Percentiles rank a stretch among this genome's conserved stretches.
phyloP scores from a whole-genome alignment of 2,113 vertebrate genomes.

The Platanista minor region DNA sequence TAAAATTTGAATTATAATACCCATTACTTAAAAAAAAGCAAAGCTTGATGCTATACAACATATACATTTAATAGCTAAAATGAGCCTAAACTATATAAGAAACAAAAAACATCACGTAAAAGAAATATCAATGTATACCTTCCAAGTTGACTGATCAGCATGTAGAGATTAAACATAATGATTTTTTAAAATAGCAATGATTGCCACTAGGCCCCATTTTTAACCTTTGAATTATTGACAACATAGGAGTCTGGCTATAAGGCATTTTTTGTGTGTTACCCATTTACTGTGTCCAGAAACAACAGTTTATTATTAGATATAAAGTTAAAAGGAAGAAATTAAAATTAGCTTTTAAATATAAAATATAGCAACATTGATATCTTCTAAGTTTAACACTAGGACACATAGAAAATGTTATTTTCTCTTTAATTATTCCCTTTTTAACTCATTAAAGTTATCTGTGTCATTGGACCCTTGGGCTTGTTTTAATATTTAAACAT shows the following conservation, averaged over 20 bases:
- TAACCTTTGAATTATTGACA: slow-evolving; percentile 4
- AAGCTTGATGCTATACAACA: neutral
- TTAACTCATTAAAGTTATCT: neutral
- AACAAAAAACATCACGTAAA: neutral
- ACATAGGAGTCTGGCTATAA: neutral
- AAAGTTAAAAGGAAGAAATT: slow-evolving; percentile 20
- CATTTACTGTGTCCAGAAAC: neutral
- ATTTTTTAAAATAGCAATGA: neutral
- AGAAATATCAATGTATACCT: neutral
- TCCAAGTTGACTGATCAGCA: neutral
- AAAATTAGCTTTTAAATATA: slow-evolving; percentile 27
- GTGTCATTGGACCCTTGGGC: neutral
- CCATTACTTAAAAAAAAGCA: neutral
- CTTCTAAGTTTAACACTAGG: neutral
- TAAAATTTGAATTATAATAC: slow-evolving; percentile 27
- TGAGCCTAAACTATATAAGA: neutral
- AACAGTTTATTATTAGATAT: neutral
- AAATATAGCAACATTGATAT: neutral
- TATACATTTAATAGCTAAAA: slow-evolving; percentile 10
- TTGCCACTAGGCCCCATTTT: neutral
- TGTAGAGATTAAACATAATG: neutral
- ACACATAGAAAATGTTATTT: neutral
- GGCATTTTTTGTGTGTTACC: neutral
- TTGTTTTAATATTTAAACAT: neutral
- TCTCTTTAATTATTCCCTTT: neutral